A percentile compares a stretch with the other conserved stretches of the same genome.
Conservation (phyloP, 1,140 invertebrate species). For the Aphelinus atriplicis region DNA sequence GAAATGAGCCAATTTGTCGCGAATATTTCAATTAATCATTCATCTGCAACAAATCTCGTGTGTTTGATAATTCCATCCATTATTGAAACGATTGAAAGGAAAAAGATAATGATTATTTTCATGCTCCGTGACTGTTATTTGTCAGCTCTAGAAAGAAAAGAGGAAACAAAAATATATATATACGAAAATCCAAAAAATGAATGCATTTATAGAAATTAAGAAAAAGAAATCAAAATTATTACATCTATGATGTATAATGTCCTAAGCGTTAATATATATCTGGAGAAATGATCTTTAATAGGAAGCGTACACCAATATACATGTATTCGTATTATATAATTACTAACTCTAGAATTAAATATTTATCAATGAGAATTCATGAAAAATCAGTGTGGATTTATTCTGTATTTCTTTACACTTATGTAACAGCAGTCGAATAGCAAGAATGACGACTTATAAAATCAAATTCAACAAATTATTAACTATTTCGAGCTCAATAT, state of each 20-base stretch:
- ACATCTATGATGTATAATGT: slow-evolving; percentile 26
- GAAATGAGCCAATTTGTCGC: too few species aligned
- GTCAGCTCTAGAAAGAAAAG: too few species aligned
- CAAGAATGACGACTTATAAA: too few species aligned
- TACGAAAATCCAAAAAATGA: too few species aligned
- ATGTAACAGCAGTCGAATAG: too few species aligned
- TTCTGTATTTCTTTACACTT: not conserved
- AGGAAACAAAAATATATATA: not conserved
- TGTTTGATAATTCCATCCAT: slow-evolving; percentile 33
- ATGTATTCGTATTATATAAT: slow-evolving; percentile 26
- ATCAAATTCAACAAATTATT: too few species aligned
- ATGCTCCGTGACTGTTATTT: too few species aligned
- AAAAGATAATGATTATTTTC: not conserved
- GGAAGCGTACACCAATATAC: slow-evolving; percentile 27
- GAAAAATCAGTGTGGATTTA: slow-evolving; percentile 25
- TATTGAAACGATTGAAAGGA: slow-evolving; percentile 12
- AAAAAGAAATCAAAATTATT: slow-evolving; percentile 26
- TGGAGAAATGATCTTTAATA: slow-evolving; percentile 18
- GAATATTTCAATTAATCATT: too few species aligned
- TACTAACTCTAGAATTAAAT: slow-evolving; percentile 8
- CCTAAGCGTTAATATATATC: slow-evolving; percentile 28
- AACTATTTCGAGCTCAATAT: too few species aligned
- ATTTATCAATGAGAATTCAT: slow-evolving; percentile 28
- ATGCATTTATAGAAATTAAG: too few species aligned
- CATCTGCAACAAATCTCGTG: not conserved